phyloP scores from a whole-genome alignment of 2,113 vertebrate species.

The Phodopus roborovskii region DNA sequence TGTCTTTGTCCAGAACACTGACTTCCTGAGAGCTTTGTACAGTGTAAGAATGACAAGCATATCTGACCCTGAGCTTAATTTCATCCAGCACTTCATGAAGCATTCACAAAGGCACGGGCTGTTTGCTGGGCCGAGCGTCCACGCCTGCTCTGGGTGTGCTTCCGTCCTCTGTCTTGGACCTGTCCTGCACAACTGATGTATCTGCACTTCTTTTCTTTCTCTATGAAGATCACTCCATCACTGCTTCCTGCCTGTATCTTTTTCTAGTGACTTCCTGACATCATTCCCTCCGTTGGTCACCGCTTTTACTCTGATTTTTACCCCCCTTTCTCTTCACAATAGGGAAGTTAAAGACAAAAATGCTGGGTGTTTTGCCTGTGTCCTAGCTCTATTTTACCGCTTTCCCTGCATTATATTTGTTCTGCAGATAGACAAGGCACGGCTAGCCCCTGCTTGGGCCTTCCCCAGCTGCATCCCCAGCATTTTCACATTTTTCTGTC shows the following conservation, averaged over 20 bases:
- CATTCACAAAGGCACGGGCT: background rate
- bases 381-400: background rate
- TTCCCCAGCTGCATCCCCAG: too few relatives aligned
- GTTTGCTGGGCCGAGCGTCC: background rate
- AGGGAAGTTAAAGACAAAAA: background rate
- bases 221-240: background rate
- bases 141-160: background rate
- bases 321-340: background rate
- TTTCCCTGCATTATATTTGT: background rate
- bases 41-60: background rate
- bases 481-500: background rate
- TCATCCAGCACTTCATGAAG: background rate
- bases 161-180: background rate
- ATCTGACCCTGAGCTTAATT: background rate
- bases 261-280: background rate
- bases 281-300: background rate
- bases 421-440: background rate
- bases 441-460: background rate
- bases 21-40: background rate
- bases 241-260: background rate
- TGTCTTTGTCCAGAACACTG: background rate
- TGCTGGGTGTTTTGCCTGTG: background rate
- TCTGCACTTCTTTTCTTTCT: background rate
- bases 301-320: background rate
- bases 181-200: background rate